Evolutionary conservation across 1,140 invertebrate genomes (phyloP), one percentile per base, ranked within the genome.

Genomic region (Pogonognathellus flavescens): DNA sequence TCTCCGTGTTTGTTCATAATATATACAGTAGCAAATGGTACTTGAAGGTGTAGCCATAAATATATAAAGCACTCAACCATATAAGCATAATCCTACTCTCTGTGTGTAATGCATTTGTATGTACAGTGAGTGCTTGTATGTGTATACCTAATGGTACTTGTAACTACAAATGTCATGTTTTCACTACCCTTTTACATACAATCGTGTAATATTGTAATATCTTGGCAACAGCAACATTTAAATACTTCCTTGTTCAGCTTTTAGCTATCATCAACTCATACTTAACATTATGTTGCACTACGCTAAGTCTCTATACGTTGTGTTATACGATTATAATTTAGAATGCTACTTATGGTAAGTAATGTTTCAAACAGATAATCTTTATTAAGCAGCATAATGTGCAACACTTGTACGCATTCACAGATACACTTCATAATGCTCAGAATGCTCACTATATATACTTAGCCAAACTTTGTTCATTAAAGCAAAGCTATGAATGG

Each of bases 251-350:
- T 31, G 62, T 41, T 41, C 31, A 41, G 31, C 31, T 41, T 66
- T 66, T 25, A 66, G 62, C 62, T 66, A 66, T 66, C 62, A 66
- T 25, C 62, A 66, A 66, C 62, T 66, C 5, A 11, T 66, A 25
- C 62, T 66, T 31, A 66, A 25, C 60, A 10, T 31, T 55, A 55
- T 55, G 11, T 55, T 55, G 16, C 53, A 16, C 1, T 66, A 18
- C n/a, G 22, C 6, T 16, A 20, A 9, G 6, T 10, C 20, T 66
- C 20, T 13, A 0, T 66, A 66, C 11, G 62, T 14, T 25, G 11
- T 10, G 20, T 22, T 62, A 9, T 62, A 62, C 62, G 14, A 66
- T 66, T 25, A 31, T 66, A 66, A 66, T 66, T 41, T 41, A 41
- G 31, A 41, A 41, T 41, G 31, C 31, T 41, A 31, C 62, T 66